phyloP scores from a whole-genome alignment of 2,797 vertebrate species.

The Tamandua tetradactyla region DNA sequence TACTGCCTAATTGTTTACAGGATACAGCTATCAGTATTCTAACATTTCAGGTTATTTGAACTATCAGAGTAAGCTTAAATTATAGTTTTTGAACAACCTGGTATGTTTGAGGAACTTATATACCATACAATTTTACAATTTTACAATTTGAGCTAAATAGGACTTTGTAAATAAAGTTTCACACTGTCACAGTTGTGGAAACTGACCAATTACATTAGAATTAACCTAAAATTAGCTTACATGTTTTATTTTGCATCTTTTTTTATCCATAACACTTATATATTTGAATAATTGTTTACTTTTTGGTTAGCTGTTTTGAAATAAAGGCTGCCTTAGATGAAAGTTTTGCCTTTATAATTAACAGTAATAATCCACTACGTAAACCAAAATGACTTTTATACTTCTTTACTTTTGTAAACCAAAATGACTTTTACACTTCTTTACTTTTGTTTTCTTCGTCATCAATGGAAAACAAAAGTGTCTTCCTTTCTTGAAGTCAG shows the following conservation, averaged over 20 bases:
- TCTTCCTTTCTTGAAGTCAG: not conserved
- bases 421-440: not conserved
- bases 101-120: conserved; percentile 7
- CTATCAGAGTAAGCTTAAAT: conserved; percentile 36
- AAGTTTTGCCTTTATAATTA: conserved; percentile 32
- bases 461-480: not conserved
- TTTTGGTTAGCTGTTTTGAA: conserved; percentile 40
- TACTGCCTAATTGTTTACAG: conserved; percentile 2
- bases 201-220: not conserved
- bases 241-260: conserved; percentile 44
- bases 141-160: conserved; percentile 46
- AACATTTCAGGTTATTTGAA: conserved; percentile 45
- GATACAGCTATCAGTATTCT: conserved; percentile 32
- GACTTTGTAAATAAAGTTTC: not conserved
- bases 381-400: not conserved
- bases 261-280: not conserved
- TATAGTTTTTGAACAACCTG: not conserved
- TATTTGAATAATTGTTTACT: conserved; percentile 31
- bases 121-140: not conserved
- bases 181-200: not conserved
- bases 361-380: not conserved
- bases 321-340: conserved; percentile 1
- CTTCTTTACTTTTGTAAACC: not conserved
- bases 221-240: conserved; percentile 29
- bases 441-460: not conserved